Evolutionary conservation across 2,113 vertebrate genomes (phyloP).

Genomic region (Stigmatopora argus): DNA sequence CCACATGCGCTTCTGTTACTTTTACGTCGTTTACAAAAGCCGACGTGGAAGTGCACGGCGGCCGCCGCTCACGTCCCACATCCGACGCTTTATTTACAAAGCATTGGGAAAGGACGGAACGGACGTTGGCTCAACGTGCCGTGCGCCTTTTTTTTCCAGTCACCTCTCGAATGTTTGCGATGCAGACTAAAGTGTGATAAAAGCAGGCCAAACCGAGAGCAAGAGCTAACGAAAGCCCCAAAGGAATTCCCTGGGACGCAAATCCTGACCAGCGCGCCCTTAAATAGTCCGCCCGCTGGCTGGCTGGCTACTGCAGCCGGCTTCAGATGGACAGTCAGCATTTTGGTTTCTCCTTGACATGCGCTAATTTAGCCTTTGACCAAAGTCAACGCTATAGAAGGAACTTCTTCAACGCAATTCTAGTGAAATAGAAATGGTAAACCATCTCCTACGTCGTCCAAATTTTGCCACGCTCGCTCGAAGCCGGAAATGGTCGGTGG

Average conservation of each 20-base stretch:
- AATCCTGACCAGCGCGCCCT: constrained; percentile 48
- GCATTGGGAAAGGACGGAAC: no score
- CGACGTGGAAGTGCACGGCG: constrained; percentile 24
- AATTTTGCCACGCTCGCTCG: no score
- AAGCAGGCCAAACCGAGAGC: constrained; percentile 55
- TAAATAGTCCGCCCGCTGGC: constrained; percentile 45
- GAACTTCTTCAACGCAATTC: no score
- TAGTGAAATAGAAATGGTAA: no score
- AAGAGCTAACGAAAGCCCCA: constrained; percentile 56
- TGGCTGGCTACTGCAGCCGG: constrained; percentile 26
- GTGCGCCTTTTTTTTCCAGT: no score
- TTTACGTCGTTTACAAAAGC: constrained; percentile 1
- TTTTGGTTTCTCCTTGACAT: constrained; percentile 31
- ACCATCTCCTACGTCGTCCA: no score
- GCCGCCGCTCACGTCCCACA: constrained; percentile 7
- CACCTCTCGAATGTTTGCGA: constrained; percentile 43
- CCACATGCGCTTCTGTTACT: constrained; percentile 1
- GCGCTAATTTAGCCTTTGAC: constrained; percentile 16
- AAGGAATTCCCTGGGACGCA: constrained; percentile 58
- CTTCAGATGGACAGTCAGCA: constrained; percentile 32
- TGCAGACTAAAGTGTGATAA: constrained; percentile 58
- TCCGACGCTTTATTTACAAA: neutral
- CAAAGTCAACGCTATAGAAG: no score
- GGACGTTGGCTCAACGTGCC: no score
- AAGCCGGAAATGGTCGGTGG: no score